Base-by-base conservation (phyloP, 2,888 invertebrate species). In the Fragum fragum region DNA sequence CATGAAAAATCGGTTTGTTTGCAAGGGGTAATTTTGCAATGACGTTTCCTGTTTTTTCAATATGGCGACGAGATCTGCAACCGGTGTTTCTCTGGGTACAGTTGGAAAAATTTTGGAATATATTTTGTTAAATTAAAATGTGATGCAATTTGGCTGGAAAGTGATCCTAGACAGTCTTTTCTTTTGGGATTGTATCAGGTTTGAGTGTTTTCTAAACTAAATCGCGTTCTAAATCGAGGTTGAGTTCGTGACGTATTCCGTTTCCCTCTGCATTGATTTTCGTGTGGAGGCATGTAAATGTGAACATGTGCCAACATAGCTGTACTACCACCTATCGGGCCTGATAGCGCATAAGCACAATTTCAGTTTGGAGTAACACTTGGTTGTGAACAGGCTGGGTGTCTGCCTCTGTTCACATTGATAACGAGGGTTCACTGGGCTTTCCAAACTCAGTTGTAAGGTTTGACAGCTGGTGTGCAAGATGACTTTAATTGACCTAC, bases 401-500 rank as follows among this genome's bases (percentile, higher is more conserved):
- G 26, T 57, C 59, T 69, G 76, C 79, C 42, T 66, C 66, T 42
- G 66, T 42, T n/a, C 66, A 26, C 66, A 39, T 29, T 32, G 66
- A 66, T 66, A 66, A 66, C 66, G 42, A 42, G 66, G 66, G 66
- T 66, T 66, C 66, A 66, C 42, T 66, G 42, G 66, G 66, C 36
- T 36, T 66, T 42, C 81, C 81, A 79, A 74, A 74, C 79, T 86
- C 85, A 85, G 72, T 87, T 81, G 74, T 81, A 71, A 70, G 23
- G 23, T 77, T 80, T 81, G 85, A 85, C 85, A 85, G 81, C 85
- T 84, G 86, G 79, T 76, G 86, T 81, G 87, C 84, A 85, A 73
- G 87, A 91, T 91, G 90, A 91, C 90, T 88, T 88, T 90, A 79
- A 86, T 90, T 90, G 90, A 91, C 90, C 90, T 91, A 88, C 89